phyloP scores from a whole-genome alignment of 2,888 invertebrate genomes.

The Trissolcus brochymenae region DNA sequence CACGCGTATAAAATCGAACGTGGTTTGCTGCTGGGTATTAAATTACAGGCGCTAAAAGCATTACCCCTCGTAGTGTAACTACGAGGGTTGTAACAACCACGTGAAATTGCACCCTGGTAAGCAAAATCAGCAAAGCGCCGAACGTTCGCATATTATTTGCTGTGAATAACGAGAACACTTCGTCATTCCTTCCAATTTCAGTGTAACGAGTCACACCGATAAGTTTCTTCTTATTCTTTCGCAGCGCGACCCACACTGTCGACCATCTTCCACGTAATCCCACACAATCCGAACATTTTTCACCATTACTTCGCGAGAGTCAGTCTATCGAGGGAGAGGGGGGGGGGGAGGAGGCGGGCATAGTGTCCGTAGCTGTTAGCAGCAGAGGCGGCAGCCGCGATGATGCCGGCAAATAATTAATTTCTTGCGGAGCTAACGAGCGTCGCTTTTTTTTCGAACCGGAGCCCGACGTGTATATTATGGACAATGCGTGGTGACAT shows the following conservation, averaged over 20 bases:
- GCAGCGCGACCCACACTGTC: constrained; percentile 61
- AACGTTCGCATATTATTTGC: constrained; percentile 72
- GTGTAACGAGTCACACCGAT: constrained; percentile 77
- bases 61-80: constrained; percentile 27
- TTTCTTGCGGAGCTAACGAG: constrained; percentile 76
- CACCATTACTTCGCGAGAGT: constrained; percentile 72
- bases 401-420: constrained; percentile 75
- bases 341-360: constrained; percentile 38
- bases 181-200: constrained; percentile 77
- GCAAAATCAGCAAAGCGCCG: constrained; percentile 51
- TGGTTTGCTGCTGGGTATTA: constrained; percentile 17
- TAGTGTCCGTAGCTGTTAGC: constrained; percentile 14
- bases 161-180: constrained; percentile 76
- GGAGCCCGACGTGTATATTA: constrained; percentile 57
- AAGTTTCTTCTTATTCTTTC: constrained; percentile 76
- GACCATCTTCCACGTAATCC: constrained; percentile 70
- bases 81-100: constrained; percentile 44
- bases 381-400: constrained; percentile 57
- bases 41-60: constrained; percentile 50
- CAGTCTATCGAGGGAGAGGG: constrained; percentile 50
- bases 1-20: constrained; percentile 36
- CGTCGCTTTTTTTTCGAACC: constrained; percentile 66
- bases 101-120: constrained; percentile 58
- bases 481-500: constrained; percentile 67
- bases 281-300: constrained; percentile 76